Percentiles rank a stretch among this genome's conserved stretches.
These are phyloP conservation scores for Turnix velox DNA, from an alignment of 2,113 vertebrate genomes.

Conservation along the genomic window DNA sequence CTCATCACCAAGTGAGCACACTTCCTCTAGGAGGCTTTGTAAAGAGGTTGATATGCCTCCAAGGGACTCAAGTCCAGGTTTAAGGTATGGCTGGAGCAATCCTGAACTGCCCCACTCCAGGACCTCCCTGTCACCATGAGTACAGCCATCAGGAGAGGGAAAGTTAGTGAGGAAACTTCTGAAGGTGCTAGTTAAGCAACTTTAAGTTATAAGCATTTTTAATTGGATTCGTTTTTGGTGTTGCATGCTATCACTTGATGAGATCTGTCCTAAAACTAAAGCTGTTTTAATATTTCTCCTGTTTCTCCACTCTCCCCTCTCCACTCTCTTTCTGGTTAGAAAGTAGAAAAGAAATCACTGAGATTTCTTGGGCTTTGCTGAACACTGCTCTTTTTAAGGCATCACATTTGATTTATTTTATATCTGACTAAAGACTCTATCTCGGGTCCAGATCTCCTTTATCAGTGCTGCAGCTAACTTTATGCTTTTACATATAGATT, in stretches of 20 bases:
- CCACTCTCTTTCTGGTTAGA: constrained; percentile 17
- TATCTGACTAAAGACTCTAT: neutral
- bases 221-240: constrained; percentile 44
- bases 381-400: constrained; percentile 43
- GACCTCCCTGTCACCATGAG: neutral
- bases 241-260: constrained; percentile 15
- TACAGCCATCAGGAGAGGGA: neutral
- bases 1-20: neutral
- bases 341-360: constrained; percentile 20
- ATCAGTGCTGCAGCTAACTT: neutral
- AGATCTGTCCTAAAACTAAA: constrained; percentile 46
- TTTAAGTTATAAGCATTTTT: constrained; percentile 12
- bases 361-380: constrained; percentile 1
- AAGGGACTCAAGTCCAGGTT: neutral
- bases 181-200: constrained; percentile 37
- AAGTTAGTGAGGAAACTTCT: neutral
- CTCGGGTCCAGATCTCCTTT: constrained; percentile 10
- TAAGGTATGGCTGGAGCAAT: neutral
- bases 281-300: constrained; percentile 19
- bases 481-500: neutral
- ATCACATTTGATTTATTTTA: constrained; percentile 43
- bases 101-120: neutral
- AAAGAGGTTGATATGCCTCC: neutral
- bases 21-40: too few relatives aligned
- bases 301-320: neutral